These are phyloP conservation scores for Drosophila leonis DNA, from an alignment of 2,888 invertebrate species.

Conservation along the genomic window DNA sequence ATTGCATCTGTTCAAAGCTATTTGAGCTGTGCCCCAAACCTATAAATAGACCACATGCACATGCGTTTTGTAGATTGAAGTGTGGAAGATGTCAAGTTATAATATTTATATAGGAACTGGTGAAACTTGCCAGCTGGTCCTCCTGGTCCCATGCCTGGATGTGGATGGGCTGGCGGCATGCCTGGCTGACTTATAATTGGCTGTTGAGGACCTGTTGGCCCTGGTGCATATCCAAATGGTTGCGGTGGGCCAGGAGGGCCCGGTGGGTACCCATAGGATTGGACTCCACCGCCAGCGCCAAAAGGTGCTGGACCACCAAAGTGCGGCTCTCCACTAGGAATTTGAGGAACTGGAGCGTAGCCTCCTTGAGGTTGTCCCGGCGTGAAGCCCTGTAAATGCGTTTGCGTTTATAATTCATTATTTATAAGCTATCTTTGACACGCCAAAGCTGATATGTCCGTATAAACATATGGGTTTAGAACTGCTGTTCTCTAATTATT, in stretches of 20 bases:
- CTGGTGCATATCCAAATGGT: constrained; percentile 50
- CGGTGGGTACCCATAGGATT: constrained; percentile 48
- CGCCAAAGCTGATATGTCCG: background rate
- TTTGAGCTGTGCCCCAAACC: background rate
- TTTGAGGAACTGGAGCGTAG: constrained; percentile 84
- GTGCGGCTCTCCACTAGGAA: constrained; percentile 64
- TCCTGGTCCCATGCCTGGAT: constrained; percentile 47
- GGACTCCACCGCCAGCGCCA: constrained; percentile 46
- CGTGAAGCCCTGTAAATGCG: constrained; percentile 74
- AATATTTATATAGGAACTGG: background rate
- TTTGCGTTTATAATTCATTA: background rate
- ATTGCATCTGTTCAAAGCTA: background rate
- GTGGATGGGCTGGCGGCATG: constrained; percentile 63
- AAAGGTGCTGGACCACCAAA: constrained; percentile 38
- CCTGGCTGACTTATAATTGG: constrained; percentile 83
- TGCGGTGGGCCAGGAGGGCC: constrained; percentile 36
- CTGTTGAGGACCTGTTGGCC: constrained; percentile 64
- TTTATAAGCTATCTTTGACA: too few species aligned
- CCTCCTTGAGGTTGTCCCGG: constrained; percentile 69
- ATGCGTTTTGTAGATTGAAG: background rate
- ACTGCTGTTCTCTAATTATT: background rate
- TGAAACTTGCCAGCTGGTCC: constrained; percentile 59
- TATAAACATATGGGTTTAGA: background rate
- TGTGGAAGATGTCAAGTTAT: too few species aligned
- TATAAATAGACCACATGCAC: background rate